Evolutionary conservation across 2,113 vertebrate species (phyloP), one percentile per base, ranked within the genome.

Genomic region (Scatophagus argus): DNA sequence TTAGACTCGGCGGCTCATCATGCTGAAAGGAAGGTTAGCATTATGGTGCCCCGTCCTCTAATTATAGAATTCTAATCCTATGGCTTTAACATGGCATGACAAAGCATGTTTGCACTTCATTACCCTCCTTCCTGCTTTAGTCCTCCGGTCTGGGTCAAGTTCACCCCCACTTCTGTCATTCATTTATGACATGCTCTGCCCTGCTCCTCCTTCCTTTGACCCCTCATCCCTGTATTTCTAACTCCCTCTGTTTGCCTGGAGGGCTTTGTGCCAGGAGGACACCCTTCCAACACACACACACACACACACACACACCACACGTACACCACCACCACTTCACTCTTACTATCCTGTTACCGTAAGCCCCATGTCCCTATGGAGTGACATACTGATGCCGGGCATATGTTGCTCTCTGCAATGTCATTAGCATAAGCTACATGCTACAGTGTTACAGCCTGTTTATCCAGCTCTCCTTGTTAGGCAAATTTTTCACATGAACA

Each of bases 31-130:
- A 85, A 85, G 86, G 86, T 89, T 90, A 88, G 87, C 46, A 90
- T 92, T 92, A 87, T 84, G 77, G 70, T 83, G 87, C 87, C 89
- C 86, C 75, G 19, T 91, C 88, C 90, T 93, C 91, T 92, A 91
- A 93, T 93, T 91, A 93, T 92, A 91, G 90, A 90, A 90, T 90
- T 89, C 84, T 91, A 92, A 92, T 92, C 92, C 92, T 90, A 90
- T 92, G 87, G 89, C 84, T 91, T 73, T 88, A 87, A 77, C 82
- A 74, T 93, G 90, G 87, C 91, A 93, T 92, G 91, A 91, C 91
- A 93, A 93, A 92, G 90, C 93, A 91, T 93, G 93, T 92, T 92
- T 90, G 88, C 87, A 92, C 89, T 88, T 91, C 89, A 93, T 93
- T 92, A 88, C 86, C 79, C 83, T 84, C 85, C 90, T 90, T 90